Base-by-base conservation (phyloP, 2,888 invertebrate species). In the Cybosia mesomella region DNA sequence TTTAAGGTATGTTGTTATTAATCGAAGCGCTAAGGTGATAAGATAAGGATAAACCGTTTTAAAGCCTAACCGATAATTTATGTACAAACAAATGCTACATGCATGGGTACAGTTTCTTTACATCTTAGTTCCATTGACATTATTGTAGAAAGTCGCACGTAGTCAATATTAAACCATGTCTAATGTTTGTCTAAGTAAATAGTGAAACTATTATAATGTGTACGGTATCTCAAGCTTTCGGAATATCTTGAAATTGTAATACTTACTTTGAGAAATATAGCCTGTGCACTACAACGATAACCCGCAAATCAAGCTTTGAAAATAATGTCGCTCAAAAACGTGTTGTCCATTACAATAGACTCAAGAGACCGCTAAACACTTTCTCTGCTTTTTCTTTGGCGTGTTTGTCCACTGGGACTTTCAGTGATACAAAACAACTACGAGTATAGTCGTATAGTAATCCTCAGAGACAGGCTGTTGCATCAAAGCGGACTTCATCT, bases 371-470 rank as follows among this genome's bases (percentile, higher is more conserved):
- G 76, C 83, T 83, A 73, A 86, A 74, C 87, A 94, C 94, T 94
- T 94, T 94, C 94, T 90, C 94, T 93, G 79, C 89, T 88, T 88
- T 91, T 92, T 89, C 89, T 91, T 85, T 87, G 21, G 13, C 22
- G 36, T 54, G 18, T 54, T 63, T 63, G 78, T 82, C 85, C 79
- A 65, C 60, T 68, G 85, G 80, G 86, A 86, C 83, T 83, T 80
- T 83, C 80, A 68, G 69, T 79, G 64, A 61, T 61, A 64, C 49
- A 76, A 70, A 53, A 82, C 83, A 75, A 83, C 82, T 49, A n/a
- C 54, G 22, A 22, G 54, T 79, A 76, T 83, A 75, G 10, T 61
- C 61, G 21, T 62, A 75, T 72, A 83, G 79, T 72, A 70, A 77
- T 83, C 86, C 83, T 86, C 65, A 18, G 82, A 75, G 87, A 73